A percentile compares a stretch with the other conserved stretches of the same genome.
Evolutionary conservation across 2,888 invertebrate genomes (phyloP).

Genomic region (Cecidostiba fungosa): DNA sequence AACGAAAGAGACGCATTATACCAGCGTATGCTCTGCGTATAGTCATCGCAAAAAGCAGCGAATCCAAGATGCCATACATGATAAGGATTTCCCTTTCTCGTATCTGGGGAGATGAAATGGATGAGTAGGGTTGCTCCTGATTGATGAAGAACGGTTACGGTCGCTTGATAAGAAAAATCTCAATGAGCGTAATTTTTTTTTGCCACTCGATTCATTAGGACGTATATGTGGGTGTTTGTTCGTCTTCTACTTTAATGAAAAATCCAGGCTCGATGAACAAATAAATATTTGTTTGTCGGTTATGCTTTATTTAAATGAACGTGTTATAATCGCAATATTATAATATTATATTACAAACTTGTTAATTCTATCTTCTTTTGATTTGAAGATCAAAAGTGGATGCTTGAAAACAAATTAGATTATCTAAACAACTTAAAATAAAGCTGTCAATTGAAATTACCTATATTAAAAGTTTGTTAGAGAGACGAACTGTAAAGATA

Average conservation of each 20-base stretch:
- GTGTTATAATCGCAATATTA: too few species aligned
- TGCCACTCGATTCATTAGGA: constrained; percentile 8
- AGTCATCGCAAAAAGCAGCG: constrained; percentile 31
- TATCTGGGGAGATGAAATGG: constrained; percentile 29
- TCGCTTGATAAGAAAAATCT: constrained; percentile 12
- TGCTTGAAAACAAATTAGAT: too few species aligned
- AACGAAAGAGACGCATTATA: neutral
- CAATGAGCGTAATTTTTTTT: constrained; percentile 19
- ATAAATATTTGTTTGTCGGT: too few species aligned
- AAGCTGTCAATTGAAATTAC: too few species aligned
- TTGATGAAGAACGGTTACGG: constrained; percentile 18
- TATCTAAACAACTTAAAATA: too few species aligned
- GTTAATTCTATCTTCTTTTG: neutral
- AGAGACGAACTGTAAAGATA: too few species aligned
- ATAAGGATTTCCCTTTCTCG: constrained; percentile 40
- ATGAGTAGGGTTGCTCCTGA: constrained; percentile 22
- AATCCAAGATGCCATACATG: constrained; percentile 20
- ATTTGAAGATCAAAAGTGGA: neutral
- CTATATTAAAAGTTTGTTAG: too few species aligned
- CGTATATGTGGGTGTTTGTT: neutral
- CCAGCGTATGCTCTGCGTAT: neutral
- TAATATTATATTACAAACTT: neutral
- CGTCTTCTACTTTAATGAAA: neutral
- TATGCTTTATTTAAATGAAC: too few species aligned
- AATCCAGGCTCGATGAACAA: neutral